Base-by-base conservation (phyloP, 2,113 vertebrate species). In the Ictalurus furcatus region DNA sequence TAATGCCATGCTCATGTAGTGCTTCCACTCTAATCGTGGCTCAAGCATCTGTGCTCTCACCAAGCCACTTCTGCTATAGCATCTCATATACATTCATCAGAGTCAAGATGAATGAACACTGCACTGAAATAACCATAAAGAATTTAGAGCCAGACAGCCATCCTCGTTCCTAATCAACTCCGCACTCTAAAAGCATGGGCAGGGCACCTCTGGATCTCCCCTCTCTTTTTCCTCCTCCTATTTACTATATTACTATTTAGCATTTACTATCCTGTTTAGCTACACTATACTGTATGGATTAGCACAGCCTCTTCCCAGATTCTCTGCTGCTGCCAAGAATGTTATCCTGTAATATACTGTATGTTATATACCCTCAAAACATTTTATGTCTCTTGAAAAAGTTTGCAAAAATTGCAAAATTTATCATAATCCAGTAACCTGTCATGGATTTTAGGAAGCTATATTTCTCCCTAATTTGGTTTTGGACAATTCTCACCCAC, bases 91-190 rank as follows among this genome's bases (percentile, higher is more conserved):
- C 6, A 81, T 56, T 90, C 67, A 89, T 91, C 87, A 92, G 78
- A 85, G 84, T 82, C 65, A 87, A 80, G 79, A 89, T 86, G 85
- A 84, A 85, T 89, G 85, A 79, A 88, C 83, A 78, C 81, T 81
- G 84, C 78, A 52, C 82, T 81, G 87, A 88, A 92, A 91, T 88
- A 88, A 89, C 84, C 78, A 80, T 67, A 88, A 79, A 88, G 40
- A 89, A 81, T 86, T 89, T 88, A 90, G 76, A 89, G 69, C 83
- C 80, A 71, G 81, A 84, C 87, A 89, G 69, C 48, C 71, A 80
- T 76, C 21, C 74, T 56, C 83, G 81, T 40, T 71, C 21, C 52
- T 87, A 90, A 90, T 90, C 85, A 90, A 44, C 90, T 88, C 86
- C 82, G 48, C 69, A 73, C 19, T 59, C 90, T 91, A 89, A 87